Evolutionary conservation across 2,797 vertebrate genomes (phyloP).

Genomic region (Gymnopithys bicolor): DNA sequence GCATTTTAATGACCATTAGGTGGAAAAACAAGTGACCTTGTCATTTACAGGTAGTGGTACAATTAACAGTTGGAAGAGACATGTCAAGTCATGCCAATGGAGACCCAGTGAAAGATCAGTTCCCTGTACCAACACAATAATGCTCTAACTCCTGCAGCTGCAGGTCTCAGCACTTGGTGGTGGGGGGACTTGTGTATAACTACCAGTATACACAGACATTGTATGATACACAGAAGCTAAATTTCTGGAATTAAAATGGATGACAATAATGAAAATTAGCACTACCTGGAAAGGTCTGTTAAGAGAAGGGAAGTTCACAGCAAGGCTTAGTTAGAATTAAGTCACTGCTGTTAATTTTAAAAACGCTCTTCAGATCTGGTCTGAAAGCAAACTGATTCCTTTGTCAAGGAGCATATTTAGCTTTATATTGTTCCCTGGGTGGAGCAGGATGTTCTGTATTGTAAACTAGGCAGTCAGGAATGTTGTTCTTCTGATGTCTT

Average conservation of each 20-base stretch:
- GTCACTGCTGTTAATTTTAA: neutral
- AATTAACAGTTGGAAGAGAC: neutral
- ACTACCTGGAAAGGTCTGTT: neutral
- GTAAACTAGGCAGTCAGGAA: neutral
- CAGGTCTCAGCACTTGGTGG: neutral
- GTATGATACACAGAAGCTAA: neutral
- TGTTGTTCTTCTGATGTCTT: neutral
- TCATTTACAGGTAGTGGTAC: neutral
- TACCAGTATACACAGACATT: neutral
- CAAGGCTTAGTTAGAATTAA: neutral
- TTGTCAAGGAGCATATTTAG: neutral
- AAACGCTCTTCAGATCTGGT: neutral
- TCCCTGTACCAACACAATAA: neutral
- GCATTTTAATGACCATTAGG: neutral
- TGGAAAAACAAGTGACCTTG: neutral
- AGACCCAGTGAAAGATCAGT: neutral
- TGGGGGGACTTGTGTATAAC: neutral
- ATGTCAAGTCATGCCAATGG: accelerated
- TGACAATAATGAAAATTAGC: neutral
- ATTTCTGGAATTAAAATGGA: neutral
- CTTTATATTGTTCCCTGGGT: neutral
- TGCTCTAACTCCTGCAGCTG: neutral
- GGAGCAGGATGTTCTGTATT: neutral
- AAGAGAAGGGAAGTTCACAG: neutral
- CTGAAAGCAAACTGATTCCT: neutral